Conservation (phyloP, 2,113 vertebrate species). For the Leptobrachium ailaonicum region DNA sequence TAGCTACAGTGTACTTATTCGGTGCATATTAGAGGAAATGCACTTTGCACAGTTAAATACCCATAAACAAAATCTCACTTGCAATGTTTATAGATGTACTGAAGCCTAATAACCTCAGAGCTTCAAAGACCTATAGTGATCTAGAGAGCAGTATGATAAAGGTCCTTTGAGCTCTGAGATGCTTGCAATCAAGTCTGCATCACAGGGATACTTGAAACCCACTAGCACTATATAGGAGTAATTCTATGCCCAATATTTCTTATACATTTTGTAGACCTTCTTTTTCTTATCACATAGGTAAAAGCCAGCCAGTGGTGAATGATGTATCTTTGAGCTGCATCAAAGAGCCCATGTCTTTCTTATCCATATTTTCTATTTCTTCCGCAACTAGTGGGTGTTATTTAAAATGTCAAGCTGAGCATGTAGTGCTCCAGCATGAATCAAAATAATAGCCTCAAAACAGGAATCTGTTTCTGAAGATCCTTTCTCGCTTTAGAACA, state of each 20-base stretch:
- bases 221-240: background rate
- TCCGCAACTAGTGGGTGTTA: constrained; percentile 29
- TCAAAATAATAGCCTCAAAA: constrained; percentile 53
- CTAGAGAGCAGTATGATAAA: background rate
- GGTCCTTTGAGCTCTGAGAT: background rate
- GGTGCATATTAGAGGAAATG: background rate
- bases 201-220: background rate
- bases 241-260: background rate
- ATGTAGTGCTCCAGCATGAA: constrained; percentile 56
- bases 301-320: constrained; percentile 50
- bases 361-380: constrained; percentile 54
- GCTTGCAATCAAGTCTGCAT: background rate
- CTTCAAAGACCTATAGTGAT: background rate
- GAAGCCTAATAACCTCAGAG: background rate
- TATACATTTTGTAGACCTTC: background rate
- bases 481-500: too few relatives aligned
- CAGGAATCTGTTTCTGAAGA: constrained; percentile 7
- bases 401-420: constrained; percentile 49
- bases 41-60: background rate
- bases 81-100: background rate
- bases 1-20: background rate
- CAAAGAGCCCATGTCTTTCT: constrained; percentile 52
- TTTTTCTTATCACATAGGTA: constrained; percentile 45
- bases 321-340: constrained; percentile 53
- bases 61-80: background rate